Conservation (phyloP, 2,888 invertebrate species). For the Pristionchus fissidentatus region DNA sequence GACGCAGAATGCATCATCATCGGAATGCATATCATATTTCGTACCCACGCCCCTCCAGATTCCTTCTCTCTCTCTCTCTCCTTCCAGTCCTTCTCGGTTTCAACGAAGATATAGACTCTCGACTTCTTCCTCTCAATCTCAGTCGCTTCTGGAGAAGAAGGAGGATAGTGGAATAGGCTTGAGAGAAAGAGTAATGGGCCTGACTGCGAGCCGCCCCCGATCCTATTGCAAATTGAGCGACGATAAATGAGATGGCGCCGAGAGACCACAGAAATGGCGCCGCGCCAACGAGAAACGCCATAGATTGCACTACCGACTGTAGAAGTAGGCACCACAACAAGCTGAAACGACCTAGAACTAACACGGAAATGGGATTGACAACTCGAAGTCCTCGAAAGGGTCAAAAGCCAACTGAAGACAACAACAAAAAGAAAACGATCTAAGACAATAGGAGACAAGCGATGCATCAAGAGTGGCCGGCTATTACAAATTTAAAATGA, state of each 20-base stretch:
- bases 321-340: too few relatives aligned
- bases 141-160: conserved; percentile 19
- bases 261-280: too few relatives aligned
- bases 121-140: neutral
- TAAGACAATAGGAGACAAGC: too few relatives aligned
- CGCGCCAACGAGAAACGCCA: too few relatives aligned
- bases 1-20: neutral
- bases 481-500: neutral
- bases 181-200: conserved; percentile 31
- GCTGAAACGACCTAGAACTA: too few relatives aligned
- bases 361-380: too few relatives aligned
- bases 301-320: too few relatives aligned
- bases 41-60: conserved; percentile 37
- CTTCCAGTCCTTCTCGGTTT: conserved; percentile 24
- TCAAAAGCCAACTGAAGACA: too few relatives aligned
- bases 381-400: too few relatives aligned
- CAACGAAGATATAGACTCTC: neutral
- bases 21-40: conserved; percentile 40
- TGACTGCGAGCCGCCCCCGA: neutral
- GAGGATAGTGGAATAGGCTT: too few relatives aligned
- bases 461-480: too few relatives aligned
- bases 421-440: too few relatives aligned
- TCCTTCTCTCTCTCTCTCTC: neutral
- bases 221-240: neutral
- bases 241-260: conserved; percentile 7